phyloP scores from a whole-genome alignment of 2,888 invertebrate genomes.

The Agriopis marginaria region DNA sequence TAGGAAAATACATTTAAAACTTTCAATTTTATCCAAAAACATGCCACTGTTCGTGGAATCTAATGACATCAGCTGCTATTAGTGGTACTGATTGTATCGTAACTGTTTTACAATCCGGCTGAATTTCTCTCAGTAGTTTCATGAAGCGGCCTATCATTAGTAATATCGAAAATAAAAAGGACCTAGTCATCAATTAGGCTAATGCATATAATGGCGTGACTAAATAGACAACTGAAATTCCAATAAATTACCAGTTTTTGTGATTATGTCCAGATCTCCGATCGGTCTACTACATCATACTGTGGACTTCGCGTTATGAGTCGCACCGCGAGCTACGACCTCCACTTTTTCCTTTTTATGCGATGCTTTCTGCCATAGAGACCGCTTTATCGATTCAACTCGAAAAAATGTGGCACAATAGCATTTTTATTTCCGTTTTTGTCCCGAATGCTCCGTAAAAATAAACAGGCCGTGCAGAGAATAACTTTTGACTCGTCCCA shows the following conservation, averaged over 20 bases:
- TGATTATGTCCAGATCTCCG: conserved; percentile 47
- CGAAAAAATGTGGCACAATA: conserved; percentile 62
- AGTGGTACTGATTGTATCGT: too few species aligned
- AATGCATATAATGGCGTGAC: too few species aligned
- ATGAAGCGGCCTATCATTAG: too few species aligned
- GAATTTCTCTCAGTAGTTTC: too few species aligned
- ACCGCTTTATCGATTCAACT: conserved; percentile 65
- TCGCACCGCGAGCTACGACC: conserved; percentile 50
- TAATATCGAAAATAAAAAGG: too few species aligned
- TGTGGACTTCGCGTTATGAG: conserved; percentile 47
- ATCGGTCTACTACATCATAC: background rate
- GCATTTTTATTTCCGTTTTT: conserved; percentile 57
- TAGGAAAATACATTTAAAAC: too few species aligned
- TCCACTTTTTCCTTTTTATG: conserved; percentile 57
- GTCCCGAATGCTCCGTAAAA: conserved; percentile 65
- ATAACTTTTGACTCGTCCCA: conserved; percentile 81
- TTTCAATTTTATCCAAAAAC: too few species aligned
- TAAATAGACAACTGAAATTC: too few species aligned
- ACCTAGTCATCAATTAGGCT: too few species aligned
- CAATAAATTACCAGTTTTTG: background rate
- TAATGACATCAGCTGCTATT: too few species aligned
- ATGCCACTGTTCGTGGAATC: too few species aligned
- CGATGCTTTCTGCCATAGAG: conserved; percentile 52
- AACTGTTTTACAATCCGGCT: too few species aligned
- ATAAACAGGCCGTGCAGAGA: conserved; percentile 67